phyloP scores from a whole-genome alignment of 2,888 invertebrate genomes.

The Drosophila birchii region DNA sequence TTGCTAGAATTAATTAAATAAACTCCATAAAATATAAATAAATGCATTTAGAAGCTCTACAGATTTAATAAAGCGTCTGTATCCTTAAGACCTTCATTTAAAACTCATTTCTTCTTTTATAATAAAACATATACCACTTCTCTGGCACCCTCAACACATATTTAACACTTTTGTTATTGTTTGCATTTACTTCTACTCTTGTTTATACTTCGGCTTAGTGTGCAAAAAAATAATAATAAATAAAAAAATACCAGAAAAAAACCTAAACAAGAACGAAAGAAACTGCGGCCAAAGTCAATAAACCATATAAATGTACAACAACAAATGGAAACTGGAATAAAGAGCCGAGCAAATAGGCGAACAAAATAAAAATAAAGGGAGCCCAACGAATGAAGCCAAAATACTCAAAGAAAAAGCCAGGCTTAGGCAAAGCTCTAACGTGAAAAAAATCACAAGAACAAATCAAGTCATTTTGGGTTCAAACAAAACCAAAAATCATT shows the following conservation, averaged over 20 bases:
- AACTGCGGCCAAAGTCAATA: slow-evolving; percentile 70
- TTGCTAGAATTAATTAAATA: background rate
- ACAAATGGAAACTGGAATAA: slow-evolving; percentile 32
- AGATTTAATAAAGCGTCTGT: background rate
- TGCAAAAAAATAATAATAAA: slow-evolving; percentile 56
- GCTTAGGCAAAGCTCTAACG: slow-evolving; percentile 33
- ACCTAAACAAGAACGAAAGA: slow-evolving; percentile 24
- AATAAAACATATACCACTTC: background rate
- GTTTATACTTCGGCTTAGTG: slow-evolving; percentile 68
- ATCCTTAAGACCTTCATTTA: background rate
- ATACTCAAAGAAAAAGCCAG: slow-evolving; percentile 7
- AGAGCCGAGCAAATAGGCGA: slow-evolving; percentile 46
- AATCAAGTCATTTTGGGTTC: slow-evolving; percentile 26
- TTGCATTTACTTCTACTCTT: slow-evolving; percentile 66
- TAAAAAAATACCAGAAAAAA: background rate
- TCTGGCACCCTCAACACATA: slow-evolving; percentile 24
- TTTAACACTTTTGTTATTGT: slow-evolving; percentile 53
- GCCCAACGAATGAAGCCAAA: slow-evolving; percentile 13
- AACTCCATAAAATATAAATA: background rate
- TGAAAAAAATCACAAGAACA: slow-evolving; percentile 8
- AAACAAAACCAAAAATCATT: slow-evolving; percentile 60
- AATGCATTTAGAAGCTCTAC: background rate
- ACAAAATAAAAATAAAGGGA: slow-evolving; percentile 27
- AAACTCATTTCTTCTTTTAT: background rate
- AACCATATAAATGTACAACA: slow-evolving; percentile 62